A percentile compares a stretch with the other conserved stretches of the same genome.
phyloP scores from a whole-genome alignment of 2,797 vertebrate species.

The Erithacus rubecula region DNA sequence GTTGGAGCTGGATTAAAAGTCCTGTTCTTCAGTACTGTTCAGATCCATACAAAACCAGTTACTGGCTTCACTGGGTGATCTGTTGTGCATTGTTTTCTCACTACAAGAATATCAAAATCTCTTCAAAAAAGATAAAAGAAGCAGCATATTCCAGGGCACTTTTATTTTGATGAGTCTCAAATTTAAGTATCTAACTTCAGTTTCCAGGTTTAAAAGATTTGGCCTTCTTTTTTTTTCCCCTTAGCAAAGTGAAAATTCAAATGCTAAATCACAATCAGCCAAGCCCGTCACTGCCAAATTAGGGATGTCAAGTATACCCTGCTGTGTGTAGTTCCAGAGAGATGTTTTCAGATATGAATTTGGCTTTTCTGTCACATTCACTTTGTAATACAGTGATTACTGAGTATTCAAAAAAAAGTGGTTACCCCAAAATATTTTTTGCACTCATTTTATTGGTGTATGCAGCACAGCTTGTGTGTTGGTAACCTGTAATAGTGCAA shows the following conservation, averaged over 20 bases:
- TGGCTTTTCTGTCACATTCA: neutral
- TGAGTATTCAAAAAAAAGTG: neutral
- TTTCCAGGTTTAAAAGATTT: neutral
- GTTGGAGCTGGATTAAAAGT: neutral
- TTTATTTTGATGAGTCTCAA: neutral
- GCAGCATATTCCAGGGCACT: neutral
- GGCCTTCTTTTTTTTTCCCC: neutral
- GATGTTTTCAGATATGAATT: neutral
- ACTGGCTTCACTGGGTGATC: neutral
- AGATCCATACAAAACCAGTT: neutral
- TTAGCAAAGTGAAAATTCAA: neutral
- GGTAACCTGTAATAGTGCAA: neutral
- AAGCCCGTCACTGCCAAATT: neutral
- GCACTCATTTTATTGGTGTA: neutral
- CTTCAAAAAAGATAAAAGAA: neutral
- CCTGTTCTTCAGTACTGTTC: neutral
- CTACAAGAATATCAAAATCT: neutral
- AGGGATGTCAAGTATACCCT: neutral
- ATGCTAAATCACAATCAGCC: conserved; percentile 1
- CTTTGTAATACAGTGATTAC: neutral
- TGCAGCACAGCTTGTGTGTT: neutral
- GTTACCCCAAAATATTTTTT: neutral
- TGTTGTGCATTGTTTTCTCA: neutral
- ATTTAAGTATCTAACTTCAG: neutral
- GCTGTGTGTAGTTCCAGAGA: neutral